Conservation (phyloP, 2,797 vertebrate genomes). For the Tauraco hartlaubi region DNA sequence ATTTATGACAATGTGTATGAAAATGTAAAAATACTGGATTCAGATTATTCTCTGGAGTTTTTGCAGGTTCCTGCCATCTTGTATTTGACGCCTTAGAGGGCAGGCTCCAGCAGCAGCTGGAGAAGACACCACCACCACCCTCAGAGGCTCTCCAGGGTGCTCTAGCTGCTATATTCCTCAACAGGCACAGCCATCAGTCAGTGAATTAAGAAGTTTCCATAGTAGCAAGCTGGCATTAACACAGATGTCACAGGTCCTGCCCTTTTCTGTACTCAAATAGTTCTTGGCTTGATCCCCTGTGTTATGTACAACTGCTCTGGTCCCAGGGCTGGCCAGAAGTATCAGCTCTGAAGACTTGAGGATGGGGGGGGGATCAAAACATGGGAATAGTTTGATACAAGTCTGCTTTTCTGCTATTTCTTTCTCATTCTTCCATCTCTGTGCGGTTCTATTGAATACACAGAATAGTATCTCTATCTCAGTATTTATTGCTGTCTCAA, state of each 20-base stretch:
- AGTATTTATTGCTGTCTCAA: not conserved
- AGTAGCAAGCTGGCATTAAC: not conserved
- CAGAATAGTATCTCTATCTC: not conserved
- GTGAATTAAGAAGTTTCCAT: not conserved
- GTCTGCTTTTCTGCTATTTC: not conserved
- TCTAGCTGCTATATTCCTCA: not conserved
- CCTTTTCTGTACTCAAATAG: not conserved
- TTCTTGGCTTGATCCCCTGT: fast-evolving
- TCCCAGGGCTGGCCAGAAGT: not conserved
- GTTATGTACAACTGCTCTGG: not conserved
- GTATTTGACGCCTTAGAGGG: not conserved
- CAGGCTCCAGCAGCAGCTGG: not conserved
- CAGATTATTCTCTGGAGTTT: not conserved
- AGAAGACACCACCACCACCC: not conserved
- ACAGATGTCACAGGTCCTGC: not conserved
- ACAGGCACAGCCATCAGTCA: not conserved
- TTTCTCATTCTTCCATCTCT: not conserved
- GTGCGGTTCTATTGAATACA: not conserved
- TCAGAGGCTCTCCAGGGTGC: not conserved
- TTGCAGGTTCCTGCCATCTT: not conserved
- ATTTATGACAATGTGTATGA: not conserved
- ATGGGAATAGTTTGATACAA: not conserved
- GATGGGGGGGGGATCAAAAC: not conserved
- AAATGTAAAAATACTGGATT: not conserved
- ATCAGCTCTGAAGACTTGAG: not conserved